phyloP scores from a whole-genome alignment of 2,888 invertebrate genomes.

The Andricus quercusramuli region DNA sequence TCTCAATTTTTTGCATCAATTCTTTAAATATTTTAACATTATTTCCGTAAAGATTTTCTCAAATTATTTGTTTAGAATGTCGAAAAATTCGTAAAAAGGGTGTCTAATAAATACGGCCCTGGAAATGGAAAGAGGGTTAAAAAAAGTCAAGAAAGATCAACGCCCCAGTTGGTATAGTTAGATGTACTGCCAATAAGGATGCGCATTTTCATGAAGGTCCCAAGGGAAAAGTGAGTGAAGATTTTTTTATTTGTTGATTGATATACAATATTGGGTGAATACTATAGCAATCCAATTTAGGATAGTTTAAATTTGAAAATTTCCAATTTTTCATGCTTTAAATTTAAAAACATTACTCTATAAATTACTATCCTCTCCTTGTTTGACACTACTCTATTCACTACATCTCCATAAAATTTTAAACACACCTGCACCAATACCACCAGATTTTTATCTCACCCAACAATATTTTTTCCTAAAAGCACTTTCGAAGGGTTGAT shows the following conservation, averaged over 20 bases:
- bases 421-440: neutral
- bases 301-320: too few relatives aligned
- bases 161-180: neutral
- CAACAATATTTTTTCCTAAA: slow-evolving; percentile 12
- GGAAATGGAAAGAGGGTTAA: neutral
- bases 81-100: neutral
- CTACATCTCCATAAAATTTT: neutral
- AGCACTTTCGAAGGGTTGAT: slow-evolving; percentile 30
- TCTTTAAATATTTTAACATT: too few relatives aligned
- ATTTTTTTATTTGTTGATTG: neutral
- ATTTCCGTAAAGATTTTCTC: too few relatives aligned
- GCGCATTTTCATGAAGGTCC: neutral
- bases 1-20: too few relatives aligned
- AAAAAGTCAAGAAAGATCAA: slow-evolving; percentile 15
- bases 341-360: too few relatives aligned
- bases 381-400: neutral
- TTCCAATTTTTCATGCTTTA: too few relatives aligned
- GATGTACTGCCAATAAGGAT: neutral
- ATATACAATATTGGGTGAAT: neutral
- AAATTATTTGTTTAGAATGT: too few relatives aligned
- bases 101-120: neutral
- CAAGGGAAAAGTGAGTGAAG: neutral
- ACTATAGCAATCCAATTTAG: too few relatives aligned
- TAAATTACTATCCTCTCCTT: too few relatives aligned
- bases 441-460: slow-evolving; percentile 9